Conservation (phyloP, 2,797 vertebrate genomes). For the Mus caroli region DNA sequence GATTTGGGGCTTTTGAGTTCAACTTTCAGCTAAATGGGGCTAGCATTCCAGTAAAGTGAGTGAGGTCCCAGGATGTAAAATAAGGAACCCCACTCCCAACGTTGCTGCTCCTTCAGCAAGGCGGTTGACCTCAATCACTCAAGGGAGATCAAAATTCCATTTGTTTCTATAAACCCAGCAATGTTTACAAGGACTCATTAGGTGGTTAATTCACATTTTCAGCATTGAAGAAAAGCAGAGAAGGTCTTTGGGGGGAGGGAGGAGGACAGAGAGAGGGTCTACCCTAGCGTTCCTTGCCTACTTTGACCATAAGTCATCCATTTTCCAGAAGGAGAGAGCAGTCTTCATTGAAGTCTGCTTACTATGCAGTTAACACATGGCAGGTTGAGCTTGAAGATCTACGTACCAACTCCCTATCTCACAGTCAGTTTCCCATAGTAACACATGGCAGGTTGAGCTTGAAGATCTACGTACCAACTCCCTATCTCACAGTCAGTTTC, state of each 20-base stretch:
- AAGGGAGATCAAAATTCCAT: neutral
- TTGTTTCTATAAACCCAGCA: slow-evolving; percentile 44
- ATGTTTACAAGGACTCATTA: neutral
- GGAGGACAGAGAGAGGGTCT: neutral
- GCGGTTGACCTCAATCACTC: neutral
- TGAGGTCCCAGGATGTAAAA: neutral
- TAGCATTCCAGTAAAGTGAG: neutral
- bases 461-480: neutral
- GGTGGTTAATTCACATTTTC: slow-evolving; percentile 6
- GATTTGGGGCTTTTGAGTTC: neutral
- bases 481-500: neutral
- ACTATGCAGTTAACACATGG: neutral
- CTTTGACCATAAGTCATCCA: neutral
- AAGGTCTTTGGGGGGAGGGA: neutral
- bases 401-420: no score
- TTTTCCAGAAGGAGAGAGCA: neutral
- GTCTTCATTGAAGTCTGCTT: neutral
- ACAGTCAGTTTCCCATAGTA: no score
- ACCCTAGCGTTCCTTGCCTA: neutral
- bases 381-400: no score
- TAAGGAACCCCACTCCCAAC: neutral
- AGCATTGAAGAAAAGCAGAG: neutral
- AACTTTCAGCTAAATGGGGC: slow-evolving; percentile 4
- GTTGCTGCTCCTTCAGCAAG: neutral
- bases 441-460: neutral